Conservation (phyloP, 2,113 vertebrate species). For the Serilophus lunatus region DNA sequence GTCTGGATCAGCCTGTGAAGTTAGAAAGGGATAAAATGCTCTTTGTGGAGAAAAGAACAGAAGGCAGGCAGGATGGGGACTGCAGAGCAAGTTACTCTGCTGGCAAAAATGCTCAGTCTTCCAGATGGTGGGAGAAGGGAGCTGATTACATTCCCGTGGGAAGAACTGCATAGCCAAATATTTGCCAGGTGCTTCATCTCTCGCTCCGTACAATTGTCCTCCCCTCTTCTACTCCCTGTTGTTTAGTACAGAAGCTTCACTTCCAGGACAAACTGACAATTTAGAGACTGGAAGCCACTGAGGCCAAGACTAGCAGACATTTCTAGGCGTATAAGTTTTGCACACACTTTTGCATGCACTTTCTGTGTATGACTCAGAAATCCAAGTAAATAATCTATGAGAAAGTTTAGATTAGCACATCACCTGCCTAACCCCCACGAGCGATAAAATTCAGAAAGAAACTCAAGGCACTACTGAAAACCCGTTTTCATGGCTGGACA, state of each 20-base stretch:
- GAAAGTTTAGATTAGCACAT: background rate
- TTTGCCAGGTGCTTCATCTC: slow-evolving; percentile 47
- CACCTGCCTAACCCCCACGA: background rate
- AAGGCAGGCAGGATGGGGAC: slow-evolving; percentile 28
- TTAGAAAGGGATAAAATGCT: background rate
- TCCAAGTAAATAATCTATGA: background rate
- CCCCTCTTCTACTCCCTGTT: slow-evolving; percentile 9
- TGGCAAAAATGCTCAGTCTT: slow-evolving; percentile 26
- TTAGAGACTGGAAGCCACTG: background rate
- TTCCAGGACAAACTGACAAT: slow-evolving; percentile 34
- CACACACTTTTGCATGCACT: background rate
- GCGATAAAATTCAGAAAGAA: background rate
- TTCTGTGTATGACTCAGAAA: background rate
- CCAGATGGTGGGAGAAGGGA: slow-evolving; percentile 49
- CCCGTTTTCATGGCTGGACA: background rate
- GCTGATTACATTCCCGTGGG: slow-evolving; percentile 33
- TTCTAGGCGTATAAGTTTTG: background rate
- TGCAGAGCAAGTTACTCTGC: slow-evolving; percentile 19
- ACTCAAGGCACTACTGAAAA: background rate
- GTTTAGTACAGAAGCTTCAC: background rate
- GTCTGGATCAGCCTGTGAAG: background rate
- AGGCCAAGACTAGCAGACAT: background rate
- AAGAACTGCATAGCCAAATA: background rate
- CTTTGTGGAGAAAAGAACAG: slow-evolving; percentile 10
- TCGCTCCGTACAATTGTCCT: background rate